Base-by-base conservation (phyloP, 2,797 vertebrate genomes). In the Ambastaia sidthimunki region DNA sequence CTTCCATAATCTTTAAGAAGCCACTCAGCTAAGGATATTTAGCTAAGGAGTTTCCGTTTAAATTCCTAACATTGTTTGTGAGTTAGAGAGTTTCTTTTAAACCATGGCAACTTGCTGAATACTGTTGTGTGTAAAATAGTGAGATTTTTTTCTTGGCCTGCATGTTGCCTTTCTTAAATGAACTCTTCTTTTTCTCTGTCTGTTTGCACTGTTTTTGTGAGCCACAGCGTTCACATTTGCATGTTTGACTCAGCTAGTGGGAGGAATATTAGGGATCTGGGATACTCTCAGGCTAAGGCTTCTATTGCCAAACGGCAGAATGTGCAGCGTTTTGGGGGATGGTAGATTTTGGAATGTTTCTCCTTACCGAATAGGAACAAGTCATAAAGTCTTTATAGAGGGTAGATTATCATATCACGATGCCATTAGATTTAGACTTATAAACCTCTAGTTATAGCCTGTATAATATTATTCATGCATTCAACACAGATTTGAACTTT, bases 241-340 rank as follows among this genome's bases (percentile, higher is more conserved):
- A 57, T 15, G 41, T 66, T 63, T 76, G 44, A 82, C 54, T 55
- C 47, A 57, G 54, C 76, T 44, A 83, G 59, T 50, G 57, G 82
- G 75, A 69, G 65, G 67, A 78, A 62, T 78, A 62, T 62, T 54
- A 23, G 55, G 28, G 82, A 87, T 85, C 74, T 84, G 72, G 82
- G 86, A 87, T 85, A 81, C 86, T 86, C 79, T 81, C 66, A 78
- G 80, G 80, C 86, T 71, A 80, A 88, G 71, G 48, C 78, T 88
- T 69, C 71, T 34, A n/a, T 76, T 82, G 85, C 85, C 85, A 80
- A 63, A 48, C 71, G 72, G 76, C 76, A 71, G 82, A 85, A 63
- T 52, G 81, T 65, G 76, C 50, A 74, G 68, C 81, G 75, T 74
- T 70, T 71, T 76, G 81, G 81, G 82, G 80, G 80, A 59, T 69